Conservation (phyloP, 2,888 invertebrate species). For the Pseudanteris insignis region DNA sequence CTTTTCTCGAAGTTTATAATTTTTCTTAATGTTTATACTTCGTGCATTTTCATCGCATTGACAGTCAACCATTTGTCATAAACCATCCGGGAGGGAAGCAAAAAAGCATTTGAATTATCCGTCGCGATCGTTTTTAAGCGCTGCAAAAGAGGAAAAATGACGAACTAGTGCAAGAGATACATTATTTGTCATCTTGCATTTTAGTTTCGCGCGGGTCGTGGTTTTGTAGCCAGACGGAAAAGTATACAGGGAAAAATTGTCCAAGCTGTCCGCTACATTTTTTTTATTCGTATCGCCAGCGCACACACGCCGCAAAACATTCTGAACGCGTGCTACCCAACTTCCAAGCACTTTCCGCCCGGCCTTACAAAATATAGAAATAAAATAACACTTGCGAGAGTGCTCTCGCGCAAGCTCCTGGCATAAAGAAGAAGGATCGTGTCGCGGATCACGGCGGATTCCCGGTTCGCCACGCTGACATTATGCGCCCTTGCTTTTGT, state of each 20-base stretch:
- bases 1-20: no score
- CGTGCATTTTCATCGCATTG: no score
- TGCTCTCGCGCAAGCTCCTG: constrained; percentile 41
- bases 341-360: constrained; percentile 43
- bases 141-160: constrained; percentile 22
- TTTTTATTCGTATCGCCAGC: constrained; percentile 32
- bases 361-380: constrained; percentile 46
- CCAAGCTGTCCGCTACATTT: constrained; percentile 9
- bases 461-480: constrained; percentile 19
- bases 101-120: constrained; percentile 40
- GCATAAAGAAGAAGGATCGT: constrained; percentile 48
- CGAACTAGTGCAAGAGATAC: constrained; percentile 33
- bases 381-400: constrained; percentile 46
- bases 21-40: no score
- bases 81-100: constrained; percentile 11
- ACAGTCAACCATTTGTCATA: constrained; percentile 28
- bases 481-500: no score
- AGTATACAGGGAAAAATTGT: constrained; percentile 34
- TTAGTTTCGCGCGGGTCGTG: constrained; percentile 22
- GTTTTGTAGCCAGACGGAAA: constrained; percentile 28
- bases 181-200: constrained; percentile 45
- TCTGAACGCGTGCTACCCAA: constrained; percentile 34
- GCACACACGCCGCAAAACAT: constrained; percentile 36
- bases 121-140: constrained; percentile 13
- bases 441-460: constrained; percentile 36